Evolutionary conservation across 2,113 vertebrate species (phyloP).

Genomic region (Scopus umbretta): DNA sequence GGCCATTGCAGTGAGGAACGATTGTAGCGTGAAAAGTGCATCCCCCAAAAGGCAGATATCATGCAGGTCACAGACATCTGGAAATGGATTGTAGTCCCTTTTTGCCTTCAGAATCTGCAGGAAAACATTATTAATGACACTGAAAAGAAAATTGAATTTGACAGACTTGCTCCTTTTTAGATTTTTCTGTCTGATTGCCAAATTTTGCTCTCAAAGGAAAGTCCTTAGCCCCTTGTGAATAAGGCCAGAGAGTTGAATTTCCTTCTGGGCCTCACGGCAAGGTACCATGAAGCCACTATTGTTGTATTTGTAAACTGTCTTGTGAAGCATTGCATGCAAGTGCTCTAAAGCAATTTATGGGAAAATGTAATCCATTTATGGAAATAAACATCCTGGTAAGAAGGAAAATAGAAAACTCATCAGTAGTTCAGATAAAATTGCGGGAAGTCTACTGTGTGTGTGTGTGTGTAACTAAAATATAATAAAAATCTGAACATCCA

Average conservation of each 20-base stretch:
- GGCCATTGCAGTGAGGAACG: background rate
- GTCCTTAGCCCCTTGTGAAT: background rate
- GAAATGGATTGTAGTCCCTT: background rate
- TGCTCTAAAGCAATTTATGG: background rate
- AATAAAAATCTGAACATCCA: background rate
- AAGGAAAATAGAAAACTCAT: background rate
- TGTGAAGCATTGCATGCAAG: background rate
- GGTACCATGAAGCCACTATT: background rate
- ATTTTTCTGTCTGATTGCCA: background rate
- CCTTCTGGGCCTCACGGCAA: background rate
- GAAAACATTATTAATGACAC: background rate
- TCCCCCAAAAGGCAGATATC: background rate
- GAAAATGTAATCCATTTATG: background rate
- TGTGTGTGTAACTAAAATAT: background rate
- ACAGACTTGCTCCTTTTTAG: background rate
- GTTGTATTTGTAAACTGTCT: background rate
- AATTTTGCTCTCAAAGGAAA: background rate
- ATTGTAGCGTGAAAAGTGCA: background rate
- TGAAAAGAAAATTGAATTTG: background rate
- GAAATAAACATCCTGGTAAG: background rate
- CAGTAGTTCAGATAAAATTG: background rate
- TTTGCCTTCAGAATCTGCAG: background rate
- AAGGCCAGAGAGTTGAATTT: background rate
- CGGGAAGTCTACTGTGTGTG: background rate
- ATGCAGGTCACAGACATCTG: background rate